Evolutionary conservation across 2,797 vertebrate species (phyloP), one percentile per base, ranked within the genome.

Genomic region (Amazonetta brasiliensis): DNA sequence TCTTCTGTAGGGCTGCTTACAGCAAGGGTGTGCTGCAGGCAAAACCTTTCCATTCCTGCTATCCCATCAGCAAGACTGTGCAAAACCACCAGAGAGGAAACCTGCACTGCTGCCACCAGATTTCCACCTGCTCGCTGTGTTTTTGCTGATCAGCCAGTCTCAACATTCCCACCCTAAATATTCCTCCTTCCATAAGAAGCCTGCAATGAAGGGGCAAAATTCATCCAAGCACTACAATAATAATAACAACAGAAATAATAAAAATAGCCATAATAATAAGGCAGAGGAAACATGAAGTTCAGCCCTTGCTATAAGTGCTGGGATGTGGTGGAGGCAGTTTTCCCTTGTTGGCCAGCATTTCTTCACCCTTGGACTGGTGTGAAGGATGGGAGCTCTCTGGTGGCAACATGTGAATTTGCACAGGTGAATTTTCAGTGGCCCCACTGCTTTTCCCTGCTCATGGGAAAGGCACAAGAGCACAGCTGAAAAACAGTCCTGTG

Each of bases 321-420:
- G 55, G 43, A 69, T 78, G 41, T 0, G 0, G 6, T 37, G 11
- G 58, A 68, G 28, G 28, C 31, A 6, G 6, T 80, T 55, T 81
- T 72, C 39, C n/a, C 21, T 12, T 3, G 12, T 20, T 58, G 21
- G 30, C 30, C 60, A 39, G 9, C 59, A 7, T 46, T 89, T 78
- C 44, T 44, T 72, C 33, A 20, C 33, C 44, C 19, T 39, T 14
- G 23, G 39, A 75, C 59, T 83, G 19, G 16, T 39, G 10, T 68
- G 73, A 91, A 78, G 62, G 81, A 68, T 39, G 66, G 66, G 89
- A 96, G 84, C 92, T 89, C 94, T 75, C 96, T 96, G 66, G 79
- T 95, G 92, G 94, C 66, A 93, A 90, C 78, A 66, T 1, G 2
- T 55, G 67, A 78, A 78, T 59, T 78, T 81, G 55, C 73, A 73